These are phyloP conservation scores for Misgurnus anguillicaudatus DNA, from an alignment of 2,113 vertebrate genomes.

Conservation along the genomic window DNA sequence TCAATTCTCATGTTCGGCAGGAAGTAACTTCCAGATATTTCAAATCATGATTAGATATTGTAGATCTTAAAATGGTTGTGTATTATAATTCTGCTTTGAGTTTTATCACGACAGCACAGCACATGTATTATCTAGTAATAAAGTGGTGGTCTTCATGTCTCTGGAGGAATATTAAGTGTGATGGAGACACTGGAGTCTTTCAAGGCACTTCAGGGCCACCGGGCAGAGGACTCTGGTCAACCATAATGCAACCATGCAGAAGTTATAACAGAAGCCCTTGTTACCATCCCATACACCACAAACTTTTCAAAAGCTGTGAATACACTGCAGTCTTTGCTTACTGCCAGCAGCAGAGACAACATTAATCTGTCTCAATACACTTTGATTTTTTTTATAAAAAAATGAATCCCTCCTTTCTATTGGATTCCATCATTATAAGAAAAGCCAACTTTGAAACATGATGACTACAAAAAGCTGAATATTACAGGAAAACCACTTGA, in stretches of 20 bases:
- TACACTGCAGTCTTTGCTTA: constrained; percentile 16
- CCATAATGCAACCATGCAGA: constrained; percentile 56
- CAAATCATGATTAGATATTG: too few species aligned
- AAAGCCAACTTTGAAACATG: constrained; percentile 58
- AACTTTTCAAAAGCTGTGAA: constrained; percentile 2
- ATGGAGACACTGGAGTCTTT: constrained; percentile 71
- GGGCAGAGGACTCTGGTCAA: constrained; percentile 60
- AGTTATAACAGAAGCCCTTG: constrained; percentile 63
- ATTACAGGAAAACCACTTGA: constrained; percentile 41
- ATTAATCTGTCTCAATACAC: constrained; percentile 2
- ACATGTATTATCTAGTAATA: constrained; percentile 22
- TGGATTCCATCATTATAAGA: constrained; percentile 63
- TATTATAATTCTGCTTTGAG: background rate
- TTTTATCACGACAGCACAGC: background rate
- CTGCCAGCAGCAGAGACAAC: background rate
- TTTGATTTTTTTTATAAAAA: background rate
- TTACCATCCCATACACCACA: constrained; percentile 57
- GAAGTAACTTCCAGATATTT: too few species aligned
- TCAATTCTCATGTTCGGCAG: too few species aligned
- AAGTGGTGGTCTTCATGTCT: constrained; percentile 32
- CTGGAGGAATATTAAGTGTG: constrained; percentile 68
- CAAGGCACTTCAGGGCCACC: constrained; percentile 52
- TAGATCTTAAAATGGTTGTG: background rate
- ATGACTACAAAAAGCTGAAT: constrained; percentile 58
- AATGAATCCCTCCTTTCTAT: constrained; percentile 46